Conservation (phyloP, 2,888 invertebrate species). For the Netelia melanura region DNA sequence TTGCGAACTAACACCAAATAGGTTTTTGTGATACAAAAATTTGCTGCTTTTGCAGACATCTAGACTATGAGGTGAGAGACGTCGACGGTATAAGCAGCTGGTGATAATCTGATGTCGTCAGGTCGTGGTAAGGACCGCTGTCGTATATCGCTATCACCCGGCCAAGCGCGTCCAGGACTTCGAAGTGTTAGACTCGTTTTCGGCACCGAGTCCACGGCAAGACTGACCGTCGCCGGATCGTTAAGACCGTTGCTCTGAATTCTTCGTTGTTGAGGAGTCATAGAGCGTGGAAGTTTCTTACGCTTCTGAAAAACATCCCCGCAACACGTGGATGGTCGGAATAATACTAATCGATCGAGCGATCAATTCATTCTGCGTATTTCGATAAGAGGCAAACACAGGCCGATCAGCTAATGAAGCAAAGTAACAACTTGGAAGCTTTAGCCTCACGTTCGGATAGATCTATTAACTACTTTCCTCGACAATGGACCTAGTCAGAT, state of each 20-base stretch:
- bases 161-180: constrained; percentile 89
- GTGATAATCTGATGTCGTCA: constrained; percentile 85
- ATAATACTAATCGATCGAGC: not conserved
- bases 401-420: constrained; percentile 29
- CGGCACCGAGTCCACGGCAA: constrained; percentile 89
- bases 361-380: not conserved
- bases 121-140: constrained; percentile 87
- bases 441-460: not conserved
- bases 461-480: constrained; percentile 9
- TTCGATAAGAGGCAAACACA: constrained; percentile 29
- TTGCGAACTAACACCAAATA: constrained; percentile 59
- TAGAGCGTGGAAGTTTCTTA: constrained; percentile 91
- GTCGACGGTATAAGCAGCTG: constrained; percentile 92
- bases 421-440: constrained; percentile 34
- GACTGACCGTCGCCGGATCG: constrained; percentile 92
- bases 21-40: constrained; percentile 56
- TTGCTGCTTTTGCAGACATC: not conserved
- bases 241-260: constrained; percentile 93
- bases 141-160: constrained; percentile 88
- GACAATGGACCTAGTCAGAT: not conserved
- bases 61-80: constrained; percentile 93
- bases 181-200: constrained; percentile 83
- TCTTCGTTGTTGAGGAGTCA: constrained; percentile 89
- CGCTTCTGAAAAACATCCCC: constrained; percentile 90
- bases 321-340: not conserved